Base-by-base conservation (phyloP, 2,888 invertebrate species). In the Eretmocerus hayati region DNA sequence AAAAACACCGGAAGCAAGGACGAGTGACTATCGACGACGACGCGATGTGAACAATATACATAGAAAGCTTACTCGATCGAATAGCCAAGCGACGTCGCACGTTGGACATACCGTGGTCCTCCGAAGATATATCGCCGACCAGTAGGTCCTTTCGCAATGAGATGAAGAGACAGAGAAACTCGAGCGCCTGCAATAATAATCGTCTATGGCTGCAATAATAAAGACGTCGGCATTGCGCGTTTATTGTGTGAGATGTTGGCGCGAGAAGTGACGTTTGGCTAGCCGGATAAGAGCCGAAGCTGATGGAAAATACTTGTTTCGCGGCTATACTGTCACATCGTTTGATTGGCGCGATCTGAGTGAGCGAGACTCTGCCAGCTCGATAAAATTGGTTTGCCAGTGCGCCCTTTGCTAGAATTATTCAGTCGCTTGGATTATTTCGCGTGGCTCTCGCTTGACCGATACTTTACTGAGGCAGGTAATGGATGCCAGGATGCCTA, bases 261-360 rank as follows among this genome's bases (percentile, higher is more conserved):
- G n/a, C n/a, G n/a, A n/a, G n/a, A n/a, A 13, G 19, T 8, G 21
- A 8, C 35, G 8, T 20, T n/a, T n/a, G 26, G 42, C 2, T 20
- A 15, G 41, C 31, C 2, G 18, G 15, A 20, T n/a, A 6, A 37
- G 35, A 36, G 21, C n/a, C n/a, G 20, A 23, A 49, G 54, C 58
- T 67, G 67, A 68, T 67, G 68, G 65, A 60, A 65, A 66, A 67
- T 65, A 60, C 66, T 63, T 66, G 67, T 68, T 65, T 61, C 57
- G 59, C 49, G 61, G 58, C n/a, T n/a, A n/a, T 54, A 60, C 61
- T 63, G 65, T 65, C 66, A 61, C 57, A 57, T 59, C 53, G 61
- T 58, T 63, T 64, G 64, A 66, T 62, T 63, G 62, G 62, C 64
- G 61, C 61, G 58, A 54, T n/a, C n/a, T n/a, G n/a, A n/a, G n/a